phyloP scores from a whole-genome alignment of 2,797 vertebrate genomes.

The Malurus splendens region DNA sequence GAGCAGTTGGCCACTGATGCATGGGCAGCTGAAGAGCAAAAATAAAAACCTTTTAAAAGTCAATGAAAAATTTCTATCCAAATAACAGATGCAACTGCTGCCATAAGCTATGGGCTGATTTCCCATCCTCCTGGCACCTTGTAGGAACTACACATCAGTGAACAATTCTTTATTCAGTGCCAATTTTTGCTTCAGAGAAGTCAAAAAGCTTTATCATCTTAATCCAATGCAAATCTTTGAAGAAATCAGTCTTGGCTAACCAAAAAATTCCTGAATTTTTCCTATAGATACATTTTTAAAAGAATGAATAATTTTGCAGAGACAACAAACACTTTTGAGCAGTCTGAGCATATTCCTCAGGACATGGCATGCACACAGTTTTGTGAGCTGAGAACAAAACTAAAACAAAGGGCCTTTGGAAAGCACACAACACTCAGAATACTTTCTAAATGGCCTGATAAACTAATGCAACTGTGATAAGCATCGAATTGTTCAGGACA shows the following conservation, averaged over 20 bases:
- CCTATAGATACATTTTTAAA: not conserved
- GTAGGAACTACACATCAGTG: not conserved
- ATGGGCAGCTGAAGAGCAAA: not conserved
- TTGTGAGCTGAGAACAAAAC: not conserved
- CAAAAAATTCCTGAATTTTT: not conserved
- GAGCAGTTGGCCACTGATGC: not conserved
- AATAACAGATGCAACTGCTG: not conserved
- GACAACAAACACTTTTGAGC: not conserved
- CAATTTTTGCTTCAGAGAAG: not conserved
- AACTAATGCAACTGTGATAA: not conserved
- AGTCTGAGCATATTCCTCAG: not conserved
- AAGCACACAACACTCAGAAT: not conserved
- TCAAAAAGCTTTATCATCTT: not conserved
- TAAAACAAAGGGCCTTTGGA: not conserved
- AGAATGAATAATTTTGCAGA: not conserved
- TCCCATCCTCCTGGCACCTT: not conserved
- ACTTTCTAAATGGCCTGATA: not conserved
- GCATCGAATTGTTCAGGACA: not conserved
- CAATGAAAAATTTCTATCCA: not conserved
- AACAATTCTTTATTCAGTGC: not conserved
- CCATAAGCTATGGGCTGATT: not conserved
- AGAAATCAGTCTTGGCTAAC: not conserved
- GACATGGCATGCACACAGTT: not conserved
- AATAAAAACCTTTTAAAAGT: not conserved
- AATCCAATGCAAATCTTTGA: not conserved